A percentile compares a stretch with the other conserved stretches of the same genome.
These are phyloP conservation scores for Cossypha caffra DNA, from an alignment of 2,797 vertebrate species.

Conservation along the genomic window DNA sequence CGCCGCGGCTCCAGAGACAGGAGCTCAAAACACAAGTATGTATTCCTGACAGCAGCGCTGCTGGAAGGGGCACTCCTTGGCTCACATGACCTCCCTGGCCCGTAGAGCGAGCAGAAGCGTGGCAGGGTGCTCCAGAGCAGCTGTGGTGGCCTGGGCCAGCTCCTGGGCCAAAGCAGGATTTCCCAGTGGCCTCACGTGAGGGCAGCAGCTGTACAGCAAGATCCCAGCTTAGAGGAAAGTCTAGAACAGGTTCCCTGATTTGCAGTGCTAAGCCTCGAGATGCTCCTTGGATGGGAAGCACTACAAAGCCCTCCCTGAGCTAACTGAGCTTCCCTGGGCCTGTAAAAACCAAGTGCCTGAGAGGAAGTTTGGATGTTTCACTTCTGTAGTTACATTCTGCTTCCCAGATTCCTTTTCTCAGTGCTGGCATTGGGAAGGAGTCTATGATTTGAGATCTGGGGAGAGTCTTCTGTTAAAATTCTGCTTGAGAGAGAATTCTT, in stretches of 20 bases:
- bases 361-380: background rate
- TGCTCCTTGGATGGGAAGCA: background rate
- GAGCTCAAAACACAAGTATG: slow-evolving; percentile 89
- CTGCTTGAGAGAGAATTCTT: background rate
- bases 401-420: background rate
- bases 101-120: background rate
- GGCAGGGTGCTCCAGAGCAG: background rate
- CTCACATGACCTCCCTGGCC: background rate
- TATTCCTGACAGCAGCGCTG: background rate
- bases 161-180: background rate
- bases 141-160: background rate
- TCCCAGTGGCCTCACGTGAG: fast-evolving
- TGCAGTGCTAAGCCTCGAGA: background rate
- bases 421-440: background rate
- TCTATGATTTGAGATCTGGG: background rate
- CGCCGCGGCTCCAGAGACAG: slow-evolving; percentile 83
- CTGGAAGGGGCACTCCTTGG: background rate
- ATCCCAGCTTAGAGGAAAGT: background rate
- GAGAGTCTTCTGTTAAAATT: background rate
- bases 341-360: background rate
- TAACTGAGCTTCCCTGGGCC: background rate
- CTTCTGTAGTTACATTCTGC: background rate
- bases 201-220: background rate
- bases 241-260: background rate
- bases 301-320: background rate